Evolutionary conservation across 2,888 invertebrate species (phyloP).

Genomic region (Allophyes oxyacanthae): DNA sequence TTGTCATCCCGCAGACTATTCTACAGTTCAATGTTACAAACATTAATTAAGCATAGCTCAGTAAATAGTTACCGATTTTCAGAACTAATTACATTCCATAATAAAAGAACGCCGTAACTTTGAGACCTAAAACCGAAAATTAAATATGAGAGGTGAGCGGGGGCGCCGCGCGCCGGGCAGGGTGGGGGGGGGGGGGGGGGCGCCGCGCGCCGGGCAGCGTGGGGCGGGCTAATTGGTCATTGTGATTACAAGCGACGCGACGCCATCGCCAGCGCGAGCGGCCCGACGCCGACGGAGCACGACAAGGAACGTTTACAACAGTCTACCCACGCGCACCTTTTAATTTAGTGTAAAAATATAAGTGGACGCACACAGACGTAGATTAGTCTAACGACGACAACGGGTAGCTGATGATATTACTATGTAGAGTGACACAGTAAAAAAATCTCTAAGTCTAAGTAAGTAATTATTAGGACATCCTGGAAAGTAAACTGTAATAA

Average conservation of each 20-base stretch:
- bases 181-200: neutral
- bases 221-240: neutral
- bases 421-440: no score
- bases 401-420: neutral
- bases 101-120: neutral
- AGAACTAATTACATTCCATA: slow-evolving; percentile 3
- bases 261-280: no score
- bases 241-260: slow-evolving; percentile 1
- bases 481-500: no score
- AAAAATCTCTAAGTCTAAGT: no score
- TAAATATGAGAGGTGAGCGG: neutral
- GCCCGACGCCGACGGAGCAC: neutral
- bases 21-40: neutral
- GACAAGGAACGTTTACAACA: neutral
- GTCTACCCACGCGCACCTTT: neutral
- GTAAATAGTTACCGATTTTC: slow-evolving; percentile 2
- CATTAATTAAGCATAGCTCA: neutral
- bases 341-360: slow-evolving; percentile 3
- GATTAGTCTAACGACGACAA: neutral
- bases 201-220: neutral
- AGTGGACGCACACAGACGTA: neutral
- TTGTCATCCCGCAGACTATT: neutral
- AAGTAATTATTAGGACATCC: no score
- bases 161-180: neutral
- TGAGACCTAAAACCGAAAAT: slow-evolving; percentile 2